Percentiles rank a stretch among this genome's conserved stretches.
phyloP scores from a whole-genome alignment of 2,797 vertebrate species.

The Aplochiton taeniatus region DNA sequence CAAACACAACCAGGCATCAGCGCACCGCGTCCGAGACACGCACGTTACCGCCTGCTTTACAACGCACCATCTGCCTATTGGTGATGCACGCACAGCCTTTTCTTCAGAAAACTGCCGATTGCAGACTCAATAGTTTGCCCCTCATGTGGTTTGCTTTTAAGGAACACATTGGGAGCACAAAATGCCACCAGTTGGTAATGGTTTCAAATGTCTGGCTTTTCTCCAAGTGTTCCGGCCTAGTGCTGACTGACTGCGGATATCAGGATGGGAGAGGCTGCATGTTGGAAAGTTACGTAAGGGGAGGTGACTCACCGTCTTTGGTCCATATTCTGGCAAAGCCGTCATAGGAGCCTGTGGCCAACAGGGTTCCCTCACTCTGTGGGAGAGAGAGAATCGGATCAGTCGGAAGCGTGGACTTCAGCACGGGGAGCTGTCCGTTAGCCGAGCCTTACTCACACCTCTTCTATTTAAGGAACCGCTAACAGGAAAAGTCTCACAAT shows the following conservation, averaged over 20 bases:
- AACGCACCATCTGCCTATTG: too few species aligned
- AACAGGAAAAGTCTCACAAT: too few species aligned
- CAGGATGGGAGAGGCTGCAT: not conserved
- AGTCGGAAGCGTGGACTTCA: not conserved
- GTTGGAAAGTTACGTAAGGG: not conserved
- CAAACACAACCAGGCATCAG: conserved; percentile 1
- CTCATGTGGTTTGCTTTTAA: too few species aligned
- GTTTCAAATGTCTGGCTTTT: too few species aligned
- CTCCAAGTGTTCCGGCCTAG: too few species aligned
- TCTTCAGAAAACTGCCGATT: too few species aligned
- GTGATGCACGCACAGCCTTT: not conserved
- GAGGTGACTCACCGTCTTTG: conserved; percentile 87
- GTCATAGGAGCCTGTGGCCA: conserved; percentile 97
- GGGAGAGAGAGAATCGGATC: conserved; percentile 11
- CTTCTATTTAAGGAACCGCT: too few species aligned
- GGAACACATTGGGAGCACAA: too few species aligned
- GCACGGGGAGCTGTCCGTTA: not conserved
- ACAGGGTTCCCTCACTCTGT: conserved; percentile 96
- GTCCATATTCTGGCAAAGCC: conserved; percentile 99
- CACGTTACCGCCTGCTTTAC: too few species aligned
- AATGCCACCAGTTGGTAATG: too few species aligned
- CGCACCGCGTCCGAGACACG: not conserved
- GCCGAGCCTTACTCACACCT: not conserved
- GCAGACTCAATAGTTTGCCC: too few species aligned
- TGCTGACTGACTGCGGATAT: too few species aligned